A percentile compares a stretch with the other conserved stretches of the same genome.
These are phyloP conservation scores for Minunthozetes semirufus DNA, from an alignment of 2,888 invertebrate species.

Conservation along the genomic window DNA sequence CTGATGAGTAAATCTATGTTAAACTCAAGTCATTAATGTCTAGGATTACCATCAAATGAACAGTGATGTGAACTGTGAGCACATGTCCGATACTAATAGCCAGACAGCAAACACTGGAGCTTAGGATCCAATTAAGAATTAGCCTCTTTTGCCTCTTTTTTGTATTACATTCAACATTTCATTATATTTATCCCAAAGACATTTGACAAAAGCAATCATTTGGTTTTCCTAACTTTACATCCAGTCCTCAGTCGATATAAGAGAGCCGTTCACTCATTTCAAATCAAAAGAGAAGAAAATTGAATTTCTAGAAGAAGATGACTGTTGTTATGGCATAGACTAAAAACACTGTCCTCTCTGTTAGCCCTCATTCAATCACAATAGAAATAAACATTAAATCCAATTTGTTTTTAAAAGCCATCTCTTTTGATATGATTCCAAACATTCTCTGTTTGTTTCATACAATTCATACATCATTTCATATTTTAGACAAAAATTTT, in stretches of 20 bases:
- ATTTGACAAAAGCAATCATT: conserved; percentile 22
- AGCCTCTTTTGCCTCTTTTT: conserved; percentile 23
- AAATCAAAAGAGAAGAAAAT: not conserved
- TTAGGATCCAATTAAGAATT: conserved; percentile 17
- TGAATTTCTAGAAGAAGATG: not conserved
- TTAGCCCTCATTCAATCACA: conserved; percentile 16
- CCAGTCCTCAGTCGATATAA: not conserved
- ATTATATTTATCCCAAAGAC: conserved; percentile 29
- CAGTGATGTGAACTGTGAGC: conserved; percentile 10
- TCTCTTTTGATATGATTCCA: no score
- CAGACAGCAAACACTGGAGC: not conserved
- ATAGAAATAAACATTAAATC: not conserved
- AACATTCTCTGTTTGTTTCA: no score
- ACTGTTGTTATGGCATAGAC: not conserved
- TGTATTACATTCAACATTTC: conserved; percentile 16
- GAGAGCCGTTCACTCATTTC: no score
- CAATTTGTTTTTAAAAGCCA: no score
- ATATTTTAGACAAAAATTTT: not conserved
- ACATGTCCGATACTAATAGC: conserved; percentile 17
- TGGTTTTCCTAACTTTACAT: conserved; percentile 7
- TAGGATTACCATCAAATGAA: not conserved
- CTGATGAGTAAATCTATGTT: not conserved
- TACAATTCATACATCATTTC: no score
- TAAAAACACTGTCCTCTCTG: not conserved
- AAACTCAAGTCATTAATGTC: conserved; percentile 1